These are phyloP conservation scores for Phrynocephalus versicolor DNA, from an alignment of 2,113 vertebrate species.

Conservation along the genomic window DNA sequence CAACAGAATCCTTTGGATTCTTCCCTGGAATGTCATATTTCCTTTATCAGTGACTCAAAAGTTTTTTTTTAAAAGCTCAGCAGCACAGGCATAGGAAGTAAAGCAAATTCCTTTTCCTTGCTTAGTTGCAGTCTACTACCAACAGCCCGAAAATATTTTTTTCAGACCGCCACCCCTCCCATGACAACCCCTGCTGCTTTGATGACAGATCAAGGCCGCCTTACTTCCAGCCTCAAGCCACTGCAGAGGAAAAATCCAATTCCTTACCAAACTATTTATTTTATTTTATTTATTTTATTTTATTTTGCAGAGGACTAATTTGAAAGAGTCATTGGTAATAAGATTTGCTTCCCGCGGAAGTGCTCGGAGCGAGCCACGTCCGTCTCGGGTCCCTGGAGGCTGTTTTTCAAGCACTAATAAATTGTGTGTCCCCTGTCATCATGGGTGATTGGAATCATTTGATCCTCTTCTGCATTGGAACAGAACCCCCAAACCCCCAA, in stretches of 20 bases:
- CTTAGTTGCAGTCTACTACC: too few species aligned
- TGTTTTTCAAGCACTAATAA: constrained; percentile 55
- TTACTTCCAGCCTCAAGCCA: background rate
- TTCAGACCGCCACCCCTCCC: too few species aligned
- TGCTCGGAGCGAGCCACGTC: constrained; percentile 32
- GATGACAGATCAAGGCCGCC: background rate
- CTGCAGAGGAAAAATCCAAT: constrained; percentile 39
- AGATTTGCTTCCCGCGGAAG: constrained; percentile 57
- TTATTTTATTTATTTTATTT: background rate
- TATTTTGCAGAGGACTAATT: constrained; percentile 13
- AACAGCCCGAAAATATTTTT: background rate
- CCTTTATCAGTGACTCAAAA: too few species aligned
- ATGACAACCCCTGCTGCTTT: background rate
- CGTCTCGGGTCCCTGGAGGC: constrained; percentile 46
- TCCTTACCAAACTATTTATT: constrained; percentile 12
- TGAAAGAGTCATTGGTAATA: constrained; percentile 35
- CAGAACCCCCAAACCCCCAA: background rate
- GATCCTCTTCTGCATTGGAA: constrained; percentile 46
- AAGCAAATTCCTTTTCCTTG: background rate
- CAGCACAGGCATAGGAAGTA: too few species aligned
- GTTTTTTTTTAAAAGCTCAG: too few species aligned
- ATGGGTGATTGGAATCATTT: constrained; percentile 52
- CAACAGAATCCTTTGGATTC: too few species aligned
- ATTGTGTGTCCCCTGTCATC: constrained; percentile 58
- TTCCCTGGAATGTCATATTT: too few species aligned